Conservation (phyloP, 2,888 invertebrate genomes). For the Spialia ferax region DNA sequence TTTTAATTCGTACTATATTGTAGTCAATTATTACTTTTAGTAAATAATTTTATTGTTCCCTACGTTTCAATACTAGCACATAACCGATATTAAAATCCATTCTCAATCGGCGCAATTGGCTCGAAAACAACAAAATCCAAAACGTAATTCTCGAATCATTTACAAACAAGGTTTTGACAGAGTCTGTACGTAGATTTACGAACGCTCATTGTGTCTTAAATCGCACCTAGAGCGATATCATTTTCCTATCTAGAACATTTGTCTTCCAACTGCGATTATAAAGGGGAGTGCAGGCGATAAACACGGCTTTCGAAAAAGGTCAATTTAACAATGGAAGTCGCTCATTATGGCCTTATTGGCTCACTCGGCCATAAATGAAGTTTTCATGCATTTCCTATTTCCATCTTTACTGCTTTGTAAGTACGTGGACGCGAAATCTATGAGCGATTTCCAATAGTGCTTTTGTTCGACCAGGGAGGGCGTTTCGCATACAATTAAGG, state of each 20-base stretch:
- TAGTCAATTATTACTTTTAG: too few relatives aligned
- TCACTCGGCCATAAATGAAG: constrained; percentile 35
- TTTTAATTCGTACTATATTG: too few relatives aligned
- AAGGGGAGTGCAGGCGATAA: constrained; percentile 50
- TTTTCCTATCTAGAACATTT: constrained; percentile 69
- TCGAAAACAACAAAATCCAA: not conserved
- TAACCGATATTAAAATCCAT: not conserved
- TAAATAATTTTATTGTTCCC: too few relatives aligned
- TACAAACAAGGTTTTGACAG: constrained; percentile 3
- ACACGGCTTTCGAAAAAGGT: constrained; percentile 42
- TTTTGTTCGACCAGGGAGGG: not conserved
- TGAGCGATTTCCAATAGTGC: not conserved
- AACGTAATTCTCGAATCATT: constrained; percentile 3
- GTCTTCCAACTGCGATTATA: constrained; percentile 63
- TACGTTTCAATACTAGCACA: too few relatives aligned
- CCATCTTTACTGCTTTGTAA: constrained; percentile 10
- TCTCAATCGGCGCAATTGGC: not conserved
- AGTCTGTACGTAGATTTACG: constrained; percentile 57
- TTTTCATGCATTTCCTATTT: constrained; percentile 41
- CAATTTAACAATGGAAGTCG: constrained; percentile 41
- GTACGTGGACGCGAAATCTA: not conserved
- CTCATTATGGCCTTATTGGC: constrained; percentile 39
- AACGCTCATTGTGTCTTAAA: constrained; percentile 62
- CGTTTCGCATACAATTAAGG: not conserved
- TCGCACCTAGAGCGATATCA: constrained; percentile 66